Evolutionary conservation across 2,797 vertebrate genomes (phyloP), one percentile per base, ranked within the genome.

Genomic region (Pseudomugil tenellus): DNA sequence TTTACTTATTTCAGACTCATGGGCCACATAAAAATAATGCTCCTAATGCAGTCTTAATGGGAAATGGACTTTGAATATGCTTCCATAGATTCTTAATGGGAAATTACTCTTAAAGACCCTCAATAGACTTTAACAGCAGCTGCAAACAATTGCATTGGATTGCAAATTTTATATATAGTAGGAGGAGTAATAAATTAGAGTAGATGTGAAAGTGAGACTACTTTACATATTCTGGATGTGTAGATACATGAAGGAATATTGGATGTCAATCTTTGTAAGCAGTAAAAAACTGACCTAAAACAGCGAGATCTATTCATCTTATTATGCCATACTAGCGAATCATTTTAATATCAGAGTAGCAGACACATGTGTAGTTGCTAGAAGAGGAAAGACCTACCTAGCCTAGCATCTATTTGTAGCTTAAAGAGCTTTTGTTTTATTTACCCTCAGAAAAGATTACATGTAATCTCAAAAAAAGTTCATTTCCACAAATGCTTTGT

Each of bases 21-120:
- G 51, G 58, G 32, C 49, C 49, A 60, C 23, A 60, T 25, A 57
- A 53, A 59, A 72, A 43, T 43, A 54, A 72, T 55, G 39, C 31
- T 46, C 57, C 26, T 54, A 60, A 59, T 67, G 65, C 65, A 19
- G 19, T 26, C 55, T 37, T 58, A 41, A 54, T 26, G 11, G 48
- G 16, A 67, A 70, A 70, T 62, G 41, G 41, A 57, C 21, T 55
- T 53, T 46, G 25, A 28, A 23, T 54, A 55, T 43, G 57, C 51
- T 34, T 46, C 53, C 25, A 21, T 25, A 8, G 37, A n/a, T 29
- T 59, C 12, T 46, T 3, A 67, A 51, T 67, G 35, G 46, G 25
- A 39, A 35, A 25, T 35, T 26, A 53, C 12, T 53, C 17, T 28
- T 13, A 51, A 21, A 46, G 37, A 10, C 5, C 14, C 26, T 8